Percentiles rank a stretch among this genome's conserved stretches.
phyloP scores from a whole-genome alignment of 2,888 invertebrate species.

The Timandra comae region DNA sequence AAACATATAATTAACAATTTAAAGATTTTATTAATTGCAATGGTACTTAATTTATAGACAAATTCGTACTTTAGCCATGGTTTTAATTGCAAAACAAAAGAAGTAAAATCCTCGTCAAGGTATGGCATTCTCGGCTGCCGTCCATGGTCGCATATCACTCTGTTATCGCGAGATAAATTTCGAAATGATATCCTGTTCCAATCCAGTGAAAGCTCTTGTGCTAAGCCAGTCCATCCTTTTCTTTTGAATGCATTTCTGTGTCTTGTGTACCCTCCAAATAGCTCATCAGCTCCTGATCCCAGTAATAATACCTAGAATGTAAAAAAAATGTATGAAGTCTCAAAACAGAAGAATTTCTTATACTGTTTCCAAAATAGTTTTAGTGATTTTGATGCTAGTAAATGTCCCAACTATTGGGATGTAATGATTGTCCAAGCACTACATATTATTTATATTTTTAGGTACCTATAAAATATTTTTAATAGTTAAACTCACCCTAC shows the following conservation, averaged over 20 bases:
- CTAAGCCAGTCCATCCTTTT: constrained; percentile 71
- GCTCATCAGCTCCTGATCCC: constrained; percentile 98
- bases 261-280: constrained; percentile 95
- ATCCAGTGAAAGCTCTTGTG: constrained; percentile 83
- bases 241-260: constrained; percentile 85
- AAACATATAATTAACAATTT: constrained; percentile 1
- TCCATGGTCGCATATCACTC: constrained; percentile 93
- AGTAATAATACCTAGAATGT: constrained; percentile 83
- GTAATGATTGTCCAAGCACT: too few species aligned
- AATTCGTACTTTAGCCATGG: constrained; percentile 82
- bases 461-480: too few species aligned
- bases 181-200: constrained; percentile 90
- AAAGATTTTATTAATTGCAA: neutral
- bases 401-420: too few species aligned
- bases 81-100: constrained; percentile 78
- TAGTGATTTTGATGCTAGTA: too few species aligned
- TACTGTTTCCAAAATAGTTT: too few species aligned
- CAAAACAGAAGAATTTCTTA: too few species aligned
- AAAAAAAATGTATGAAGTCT: too few species aligned
- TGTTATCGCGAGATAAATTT: constrained; percentile 96
- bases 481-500: constrained; percentile 69
- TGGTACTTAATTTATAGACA: too few species aligned
- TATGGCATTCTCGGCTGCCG: constrained; percentile 88
- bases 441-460: too few species aligned
- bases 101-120: constrained; percentile 82